Conservation (phyloP, 2,113 vertebrate species). For the Isichthys henryi region DNA sequence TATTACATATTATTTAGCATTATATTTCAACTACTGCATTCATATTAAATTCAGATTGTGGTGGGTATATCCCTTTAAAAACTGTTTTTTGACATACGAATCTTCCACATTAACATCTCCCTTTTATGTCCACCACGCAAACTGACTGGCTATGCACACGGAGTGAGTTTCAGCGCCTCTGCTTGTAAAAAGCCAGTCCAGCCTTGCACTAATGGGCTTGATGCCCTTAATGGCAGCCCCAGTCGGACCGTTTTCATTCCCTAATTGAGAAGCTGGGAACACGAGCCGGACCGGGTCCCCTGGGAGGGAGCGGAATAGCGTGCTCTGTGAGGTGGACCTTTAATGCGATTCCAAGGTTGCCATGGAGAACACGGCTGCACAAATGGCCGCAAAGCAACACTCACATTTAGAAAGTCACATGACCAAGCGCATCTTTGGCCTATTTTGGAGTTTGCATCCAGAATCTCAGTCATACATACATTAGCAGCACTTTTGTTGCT, state of each 20-base stretch:
- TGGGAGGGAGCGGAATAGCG: neutral
- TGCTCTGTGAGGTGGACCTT: neutral
- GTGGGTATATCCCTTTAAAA: neutral
- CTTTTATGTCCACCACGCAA: neutral
- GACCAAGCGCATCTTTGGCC: neutral
- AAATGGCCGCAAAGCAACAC: neutral
- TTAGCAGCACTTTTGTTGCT: neutral
- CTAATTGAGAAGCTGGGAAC: neutral
- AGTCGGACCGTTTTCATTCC: neutral
- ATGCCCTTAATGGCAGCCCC: neutral
- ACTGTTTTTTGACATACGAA: neutral
- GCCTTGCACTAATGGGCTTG: neutral
- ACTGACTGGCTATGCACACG: neutral
- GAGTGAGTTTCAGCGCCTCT: neutral
- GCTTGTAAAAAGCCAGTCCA: neutral
- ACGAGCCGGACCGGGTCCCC: neutral
- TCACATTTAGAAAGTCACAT: neutral
- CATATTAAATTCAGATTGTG: neutral
- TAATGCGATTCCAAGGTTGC: neutral
- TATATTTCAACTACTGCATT: neutral
- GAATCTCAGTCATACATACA: neutral
- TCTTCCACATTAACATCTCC: neutral
- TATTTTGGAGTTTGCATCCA: neutral
- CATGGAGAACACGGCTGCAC: neutral
- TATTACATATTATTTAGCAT: neutral